These are phyloP conservation scores for Neodiprion virginianus DNA, from an alignment of 1,140 invertebrate species.

Conservation along the genomic window DNA sequence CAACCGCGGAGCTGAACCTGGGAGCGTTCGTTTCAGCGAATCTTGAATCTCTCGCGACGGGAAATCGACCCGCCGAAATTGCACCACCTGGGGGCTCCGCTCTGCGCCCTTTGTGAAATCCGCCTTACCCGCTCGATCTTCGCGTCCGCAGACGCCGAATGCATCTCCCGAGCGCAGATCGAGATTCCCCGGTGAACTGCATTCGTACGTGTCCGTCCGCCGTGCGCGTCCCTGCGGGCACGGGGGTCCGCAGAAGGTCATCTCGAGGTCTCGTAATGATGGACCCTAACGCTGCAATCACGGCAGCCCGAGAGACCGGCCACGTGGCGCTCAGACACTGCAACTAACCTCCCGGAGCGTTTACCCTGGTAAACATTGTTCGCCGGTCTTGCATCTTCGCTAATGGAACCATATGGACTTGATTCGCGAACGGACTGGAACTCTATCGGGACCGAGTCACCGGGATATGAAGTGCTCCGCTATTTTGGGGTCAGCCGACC, in stretches of 20 bases:
- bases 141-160: no score
- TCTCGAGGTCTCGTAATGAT: conserved; percentile 54
- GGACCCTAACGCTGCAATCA: conserved; percentile 57
- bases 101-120: no score
- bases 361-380: conserved; percentile 1
- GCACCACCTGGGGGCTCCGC: conserved; percentile 3
- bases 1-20: no score
- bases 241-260: conserved; percentile 52
- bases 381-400: not conserved
- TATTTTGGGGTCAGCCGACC: no score
- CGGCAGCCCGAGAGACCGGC: conserved; percentile 50
- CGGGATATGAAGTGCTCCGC: no score
- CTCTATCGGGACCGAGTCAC: no score
- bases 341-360: conserved; percentile 1
- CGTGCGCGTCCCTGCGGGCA: conserved; percentile 25
- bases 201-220: not conserved
- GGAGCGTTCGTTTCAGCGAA: no score
- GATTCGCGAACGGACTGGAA: no score
- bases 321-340: conserved; percentile 50
- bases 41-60: no score
- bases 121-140: no score
- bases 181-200: not conserved
- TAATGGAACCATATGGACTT: no score
- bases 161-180: no score
- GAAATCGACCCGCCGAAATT: not conserved